Evolutionary conservation across 2,113 vertebrate species (phyloP).

Genomic region (Microtus richardsoni): DNA sequence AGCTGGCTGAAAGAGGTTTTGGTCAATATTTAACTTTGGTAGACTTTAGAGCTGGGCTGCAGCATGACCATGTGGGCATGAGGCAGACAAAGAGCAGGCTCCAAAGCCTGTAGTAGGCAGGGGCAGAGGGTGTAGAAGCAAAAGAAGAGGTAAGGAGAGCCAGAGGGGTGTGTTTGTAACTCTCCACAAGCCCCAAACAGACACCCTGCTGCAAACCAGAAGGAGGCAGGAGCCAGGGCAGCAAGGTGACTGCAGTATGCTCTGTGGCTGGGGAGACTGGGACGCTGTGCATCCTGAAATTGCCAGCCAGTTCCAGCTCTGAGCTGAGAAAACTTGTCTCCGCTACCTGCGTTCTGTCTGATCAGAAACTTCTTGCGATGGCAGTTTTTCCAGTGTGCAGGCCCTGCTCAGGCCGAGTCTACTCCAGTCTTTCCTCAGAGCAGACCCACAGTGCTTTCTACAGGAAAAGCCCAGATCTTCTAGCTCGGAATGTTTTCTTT

Average conservation of each 20-base stretch:
- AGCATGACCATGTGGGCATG: conserved; percentile 73
- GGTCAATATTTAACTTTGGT: conserved; percentile 87
- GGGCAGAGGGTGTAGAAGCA: conserved; percentile 71
- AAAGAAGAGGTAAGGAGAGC: conserved; percentile 49
- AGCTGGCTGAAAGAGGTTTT: conserved; percentile 53
- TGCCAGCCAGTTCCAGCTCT: conserved; percentile 29
- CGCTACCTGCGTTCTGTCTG: not conserved
- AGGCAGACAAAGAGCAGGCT: conserved; percentile 85
- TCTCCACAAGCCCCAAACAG: conserved; percentile 5
- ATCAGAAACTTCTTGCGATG: too few species aligned
- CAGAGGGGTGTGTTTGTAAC: conserved; percentile 10
- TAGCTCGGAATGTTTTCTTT: conserved; percentile 39
- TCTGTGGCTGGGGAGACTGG: conserved; percentile 10
- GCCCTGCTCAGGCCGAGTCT: conserved; percentile 23
- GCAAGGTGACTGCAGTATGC: not conserved
- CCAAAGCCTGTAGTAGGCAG: conserved; percentile 66
- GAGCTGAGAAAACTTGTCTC: not conserved
- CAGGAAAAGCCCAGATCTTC: conserved; percentile 66
- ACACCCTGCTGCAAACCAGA: not conserved
- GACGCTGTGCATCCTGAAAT: conserved; percentile 22
- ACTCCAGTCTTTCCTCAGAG: not conserved
- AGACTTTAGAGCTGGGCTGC: conserved; percentile 72
- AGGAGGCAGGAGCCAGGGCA: conserved; percentile 48
- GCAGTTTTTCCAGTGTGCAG: conserved; percentile 32
- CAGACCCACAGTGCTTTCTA: not conserved